Percentiles rank a stretch among this genome's conserved stretches.
Evolutionary conservation across 2,113 vertebrate genomes (phyloP).

Genomic region (Hippolais icterina): DNA sequence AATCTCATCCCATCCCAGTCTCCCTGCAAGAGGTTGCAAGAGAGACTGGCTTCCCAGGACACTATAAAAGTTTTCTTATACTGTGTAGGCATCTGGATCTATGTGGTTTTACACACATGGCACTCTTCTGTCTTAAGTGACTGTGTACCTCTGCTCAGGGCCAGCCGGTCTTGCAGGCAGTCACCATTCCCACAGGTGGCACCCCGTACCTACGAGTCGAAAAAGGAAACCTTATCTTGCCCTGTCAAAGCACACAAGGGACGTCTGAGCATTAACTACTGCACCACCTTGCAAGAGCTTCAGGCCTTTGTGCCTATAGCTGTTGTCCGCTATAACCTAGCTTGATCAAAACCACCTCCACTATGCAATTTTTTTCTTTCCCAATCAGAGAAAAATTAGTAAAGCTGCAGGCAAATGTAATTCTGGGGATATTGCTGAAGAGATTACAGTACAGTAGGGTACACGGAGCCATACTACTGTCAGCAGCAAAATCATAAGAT

Average conservation of each 20-base stretch:
- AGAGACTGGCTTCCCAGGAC: background rate
- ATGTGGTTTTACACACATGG: background rate
- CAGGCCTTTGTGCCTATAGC: background rate
- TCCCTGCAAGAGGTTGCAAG: background rate
- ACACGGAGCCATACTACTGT: background rate
- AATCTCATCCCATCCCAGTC: background rate
- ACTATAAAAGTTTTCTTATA: background rate
- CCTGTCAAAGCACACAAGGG: background rate
- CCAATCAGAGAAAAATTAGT: background rate
- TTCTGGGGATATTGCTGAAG: background rate
- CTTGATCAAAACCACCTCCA: background rate
- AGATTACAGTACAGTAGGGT: background rate
- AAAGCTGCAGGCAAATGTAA: background rate
- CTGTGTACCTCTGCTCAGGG: rapidly evolving
- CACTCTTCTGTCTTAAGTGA: background rate
- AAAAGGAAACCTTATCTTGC: background rate
- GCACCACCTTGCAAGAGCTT: background rate
- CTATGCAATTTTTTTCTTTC: background rate
- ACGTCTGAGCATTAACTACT: background rate
- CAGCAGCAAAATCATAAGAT: background rate
- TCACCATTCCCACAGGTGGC: background rate
- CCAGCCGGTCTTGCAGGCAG: background rate
- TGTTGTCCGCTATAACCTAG: background rate
- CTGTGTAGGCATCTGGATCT: background rate
- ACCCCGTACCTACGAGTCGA: rapidly evolving